phyloP scores from a whole-genome alignment of 2,888 invertebrate species.

The Serrognathus titanus region DNA sequence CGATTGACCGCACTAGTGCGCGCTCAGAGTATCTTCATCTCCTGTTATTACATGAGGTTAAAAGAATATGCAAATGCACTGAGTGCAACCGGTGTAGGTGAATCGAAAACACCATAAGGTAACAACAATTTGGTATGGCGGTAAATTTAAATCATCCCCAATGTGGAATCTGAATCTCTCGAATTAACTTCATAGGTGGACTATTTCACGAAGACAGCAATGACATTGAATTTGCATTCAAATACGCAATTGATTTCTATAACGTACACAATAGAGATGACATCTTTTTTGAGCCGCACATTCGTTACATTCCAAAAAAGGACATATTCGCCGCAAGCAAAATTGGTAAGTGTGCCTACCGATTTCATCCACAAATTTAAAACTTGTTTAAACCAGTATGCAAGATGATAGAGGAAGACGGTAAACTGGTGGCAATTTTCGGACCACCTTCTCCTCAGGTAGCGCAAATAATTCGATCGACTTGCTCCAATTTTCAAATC shows the following conservation, averaged over 20 bases:
- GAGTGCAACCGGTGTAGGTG: too few relatives aligned
- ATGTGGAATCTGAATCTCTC: too few relatives aligned
- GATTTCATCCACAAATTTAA: background rate
- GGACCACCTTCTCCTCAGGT: slow-evolving; percentile 69
- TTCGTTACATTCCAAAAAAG: slow-evolving; percentile 32
- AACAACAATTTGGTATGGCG: too few relatives aligned
- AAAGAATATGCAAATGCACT: too few relatives aligned
- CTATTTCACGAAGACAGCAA: slow-evolving; percentile 51
- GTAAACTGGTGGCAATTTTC: slow-evolving; percentile 75
- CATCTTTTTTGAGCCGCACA: slow-evolving; percentile 32
- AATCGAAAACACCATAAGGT: too few relatives aligned
- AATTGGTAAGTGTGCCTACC: slow-evolving; percentile 33
- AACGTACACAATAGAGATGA: slow-evolving; percentile 40
- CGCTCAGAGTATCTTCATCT: too few relatives aligned
- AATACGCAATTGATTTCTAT: slow-evolving; percentile 54
- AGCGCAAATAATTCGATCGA: slow-evolving; percentile 74
- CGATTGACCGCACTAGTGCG: too few relatives aligned
- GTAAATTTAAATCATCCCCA: too few relatives aligned
- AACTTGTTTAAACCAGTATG: slow-evolving; percentile 51
- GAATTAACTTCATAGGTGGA: slow-evolving; percentile 27
- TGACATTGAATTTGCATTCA: slow-evolving; percentile 59
- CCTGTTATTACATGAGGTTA: too few relatives aligned
- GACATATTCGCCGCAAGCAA: slow-evolving; percentile 38
- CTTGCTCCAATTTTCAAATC: slow-evolving; percentile 79
- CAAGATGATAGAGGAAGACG: slow-evolving; percentile 42